Evolutionary conservation across 2,888 invertebrate species (phyloP), one percentile per base, ranked within the genome.

Genomic region (Aphrophora alni): DNA sequence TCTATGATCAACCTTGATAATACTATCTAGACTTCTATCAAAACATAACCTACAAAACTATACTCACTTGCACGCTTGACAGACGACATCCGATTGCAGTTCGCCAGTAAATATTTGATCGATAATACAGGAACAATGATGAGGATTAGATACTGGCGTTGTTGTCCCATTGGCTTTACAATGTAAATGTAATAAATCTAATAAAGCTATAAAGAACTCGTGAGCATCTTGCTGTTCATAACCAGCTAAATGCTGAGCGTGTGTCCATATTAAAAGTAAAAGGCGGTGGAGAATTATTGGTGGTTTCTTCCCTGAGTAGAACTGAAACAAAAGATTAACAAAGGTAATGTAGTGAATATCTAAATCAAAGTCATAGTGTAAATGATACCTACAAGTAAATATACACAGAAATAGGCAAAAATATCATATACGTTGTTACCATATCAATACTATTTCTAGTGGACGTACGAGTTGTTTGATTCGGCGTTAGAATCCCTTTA

Each of bases 211-310:
- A 87, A 99, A 97, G 90, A 99, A 99, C 90, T 99, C 99, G 87
- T 99, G 99, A 27, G 99, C 99, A 88, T 99, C 99, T 88, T 99
- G 98, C 87, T 99, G 98, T 88, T 98, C 97, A 76, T 85, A 97
- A 76, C 98, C 97, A 33, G 98, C 97, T 85, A 98, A 91, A 88
- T 98, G 97, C 79, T 95, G 93, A 71, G 97, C 97, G 89, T 98
- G 97, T n/a, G 96, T 97, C 98, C 98, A 99, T 86, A 98, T 97
- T 87, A 98, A 91, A 89, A 98, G 96, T 83, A 99, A 91, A 82
- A 99, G 90, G 73, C 96, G 94, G 88, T 96, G 96, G 77, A 98
- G 92, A 33, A 96, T 96, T 87, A 98, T 90, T 0, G 98, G 98
- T 0, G 94, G 93, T 86, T 95, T 93, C 75, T 94, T 94, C 27